Base-by-base conservation (phyloP, 2,113 vertebrate species). In the Pollachius pollachius region DNA sequence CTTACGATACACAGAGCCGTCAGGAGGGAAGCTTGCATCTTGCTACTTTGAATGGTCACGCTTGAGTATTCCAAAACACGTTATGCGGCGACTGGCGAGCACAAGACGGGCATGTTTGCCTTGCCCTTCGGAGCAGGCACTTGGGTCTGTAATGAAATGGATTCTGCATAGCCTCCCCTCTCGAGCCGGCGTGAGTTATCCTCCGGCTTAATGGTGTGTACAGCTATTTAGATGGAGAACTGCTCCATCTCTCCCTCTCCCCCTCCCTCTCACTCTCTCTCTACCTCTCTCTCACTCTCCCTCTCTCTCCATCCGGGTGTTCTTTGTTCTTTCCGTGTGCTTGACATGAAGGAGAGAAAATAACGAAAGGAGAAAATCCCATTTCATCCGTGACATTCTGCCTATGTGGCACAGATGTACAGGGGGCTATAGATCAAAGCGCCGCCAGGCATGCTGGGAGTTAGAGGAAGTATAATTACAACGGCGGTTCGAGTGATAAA, bases 321-420 rank as follows among this genome's bases (percentile, higher is more conserved):
- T 69, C 70, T 68, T 7, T 52, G 21, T 70, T 69, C 70, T 68
- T 71, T 68, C 70, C 62, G 25, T 76, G 82, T 67, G 65, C 76
- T 83, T 70, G 73, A 83, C 78, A 81, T 78, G 83, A 88, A 84
- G 84, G 84, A 76, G 73, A 83, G 85, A 84, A 87, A 89, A 48
- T 12, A 48, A 12, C 12, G 41, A 48, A 84, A 83, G 84, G 78
- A 74, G 84, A 86, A 84, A 87, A 89, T 89, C 85, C 82, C 78
- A 86, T 88, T 86, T 85, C 78, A 85, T 78, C 85, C 61, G 68
- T 84, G 84, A 87, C 86, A 87, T 85, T 89, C 71, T 87, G 89
- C 87, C 72, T 81, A 79, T 78, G 77, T 83, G 81, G 88, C 88
- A 81, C 81, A 85, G 85, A 86, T 83, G 81, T 87, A 87, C 80